Conservation (phyloP, 2,113 vertebrate genomes). For the Patagioenas fasciata region DNA sequence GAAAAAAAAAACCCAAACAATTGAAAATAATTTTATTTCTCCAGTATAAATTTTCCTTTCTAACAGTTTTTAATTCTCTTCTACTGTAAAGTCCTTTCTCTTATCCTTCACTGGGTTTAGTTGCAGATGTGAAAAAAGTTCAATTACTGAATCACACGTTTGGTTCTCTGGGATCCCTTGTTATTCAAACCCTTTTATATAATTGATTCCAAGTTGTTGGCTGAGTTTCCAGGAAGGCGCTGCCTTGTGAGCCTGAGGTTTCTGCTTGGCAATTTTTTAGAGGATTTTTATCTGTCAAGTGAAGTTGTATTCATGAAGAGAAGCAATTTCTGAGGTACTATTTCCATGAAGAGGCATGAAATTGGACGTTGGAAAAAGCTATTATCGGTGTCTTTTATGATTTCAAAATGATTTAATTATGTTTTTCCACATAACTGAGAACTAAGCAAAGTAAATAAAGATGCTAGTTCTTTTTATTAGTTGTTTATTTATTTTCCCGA, state of each 20-base stretch:
- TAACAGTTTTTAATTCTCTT: neutral
- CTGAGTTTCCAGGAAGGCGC: conserved; percentile 14
- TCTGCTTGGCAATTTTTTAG: conserved; percentile 43
- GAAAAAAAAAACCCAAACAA: neutral
- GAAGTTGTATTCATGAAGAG: conserved; percentile 37
- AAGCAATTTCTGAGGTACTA: conserved; percentile 57
- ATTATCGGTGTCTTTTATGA: conserved; percentile 44
- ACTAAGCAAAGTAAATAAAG: conserved; percentile 16
- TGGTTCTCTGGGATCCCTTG: neutral
- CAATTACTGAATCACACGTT: neutral
- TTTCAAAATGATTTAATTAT: conserved; percentile 61
- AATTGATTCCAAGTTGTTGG: conserved; percentile 52
- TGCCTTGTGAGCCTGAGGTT: neutral
- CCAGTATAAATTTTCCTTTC: neutral
- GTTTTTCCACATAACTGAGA: conserved; percentile 17
- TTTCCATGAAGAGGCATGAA: conserved; percentile 63
- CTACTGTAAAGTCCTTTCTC: neutral
- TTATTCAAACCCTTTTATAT: neutral
- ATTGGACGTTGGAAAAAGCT: conserved; percentile 37
- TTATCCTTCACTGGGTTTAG: neutral
- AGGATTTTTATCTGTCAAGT: conserved; percentile 63
- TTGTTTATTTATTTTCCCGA: too few species aligned
- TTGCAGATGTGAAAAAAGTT: neutral
- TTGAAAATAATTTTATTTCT: neutral
- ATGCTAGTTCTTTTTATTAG: neutral